These are phyloP conservation scores for Furnarius figulus DNA, from an alignment of 2,113 vertebrate species.

Conservation along the genomic window DNA sequence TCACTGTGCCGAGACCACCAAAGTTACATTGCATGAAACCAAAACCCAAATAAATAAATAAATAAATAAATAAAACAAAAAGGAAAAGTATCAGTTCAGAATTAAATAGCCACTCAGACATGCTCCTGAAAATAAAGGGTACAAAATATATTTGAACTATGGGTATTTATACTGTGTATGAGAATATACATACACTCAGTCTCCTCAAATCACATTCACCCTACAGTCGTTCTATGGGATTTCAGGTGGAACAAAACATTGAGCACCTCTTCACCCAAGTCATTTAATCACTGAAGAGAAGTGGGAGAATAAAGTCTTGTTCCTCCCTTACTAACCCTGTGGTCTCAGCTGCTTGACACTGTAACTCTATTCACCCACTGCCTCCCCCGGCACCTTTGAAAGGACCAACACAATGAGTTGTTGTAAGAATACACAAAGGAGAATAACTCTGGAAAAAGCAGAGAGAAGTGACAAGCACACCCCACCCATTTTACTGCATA, in stretches of 20 bases:
- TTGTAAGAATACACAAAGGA: not conserved
- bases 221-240: not conserved
- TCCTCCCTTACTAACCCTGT: not conserved
- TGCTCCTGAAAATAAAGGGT: conserved; percentile 3
- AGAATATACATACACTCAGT: not conserved
- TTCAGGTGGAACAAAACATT: not conserved
- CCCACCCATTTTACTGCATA: not conserved
- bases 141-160: not conserved
- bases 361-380: not conserved
- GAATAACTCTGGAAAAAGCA: not conserved
- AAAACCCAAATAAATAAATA: no score
- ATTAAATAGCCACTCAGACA: not conserved
- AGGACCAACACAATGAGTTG: accelerated
- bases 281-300: not conserved
- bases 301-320: not conserved
- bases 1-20: conserved; percentile 54
- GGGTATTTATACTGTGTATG: not conserved
- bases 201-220: not conserved
- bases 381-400: not conserved
- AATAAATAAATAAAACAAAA: no score
- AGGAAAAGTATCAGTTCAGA: not conserved
- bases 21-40: not conserved
- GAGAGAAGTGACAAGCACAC: not conserved
- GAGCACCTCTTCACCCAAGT: not conserved
- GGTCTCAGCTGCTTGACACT: not conserved